A percentile compares a stretch with the other conserved stretches of the same genome.
These are phyloP conservation scores for Conopomorpha cramerella DNA, from an alignment of 1,140 invertebrate species.

Conservation along the genomic window DNA sequence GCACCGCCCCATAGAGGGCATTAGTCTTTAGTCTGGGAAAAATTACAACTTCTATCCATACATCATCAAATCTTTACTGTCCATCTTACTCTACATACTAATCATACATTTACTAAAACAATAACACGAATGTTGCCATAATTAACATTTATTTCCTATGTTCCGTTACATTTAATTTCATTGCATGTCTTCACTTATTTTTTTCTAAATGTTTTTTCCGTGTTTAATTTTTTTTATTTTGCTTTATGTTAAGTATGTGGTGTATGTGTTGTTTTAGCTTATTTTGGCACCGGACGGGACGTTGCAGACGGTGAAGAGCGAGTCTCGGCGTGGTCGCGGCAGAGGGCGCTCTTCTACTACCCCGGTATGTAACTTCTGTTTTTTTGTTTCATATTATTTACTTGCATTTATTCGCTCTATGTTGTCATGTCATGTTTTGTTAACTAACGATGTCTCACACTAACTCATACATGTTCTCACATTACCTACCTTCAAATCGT, in stretches of 20 bases:
- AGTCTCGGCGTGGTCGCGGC: constrained; percentile 64
- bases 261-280: constrained; percentile 64
- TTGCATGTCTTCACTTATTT: constrained; percentile 56
- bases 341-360: constrained; percentile 51
- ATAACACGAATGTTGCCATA: constrained; percentile 44
- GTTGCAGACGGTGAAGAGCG: constrained; percentile 62
- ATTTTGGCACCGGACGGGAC: constrained; percentile 66
- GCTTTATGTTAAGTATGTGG: constrained; percentile 58
- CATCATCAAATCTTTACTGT: no score
- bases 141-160: no score
- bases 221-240: constrained; percentile 26
- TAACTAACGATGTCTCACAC: no score
- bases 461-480: no score
- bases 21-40: neutral
- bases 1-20: neutral
- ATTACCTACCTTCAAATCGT: no score
- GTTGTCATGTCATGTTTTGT: no score
- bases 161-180: constrained; percentile 18
- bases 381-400: constrained; percentile 14
- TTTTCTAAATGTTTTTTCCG: constrained; percentile 33
- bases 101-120: constrained; percentile 16
- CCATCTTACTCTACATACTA: no score
- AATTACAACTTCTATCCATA: neutral
- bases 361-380: constrained; percentile 37
- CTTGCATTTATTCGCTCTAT: constrained; percentile 33